Conservation (phyloP, 2,888 invertebrate genomes). For the Opisthograptis luteolata region DNA sequence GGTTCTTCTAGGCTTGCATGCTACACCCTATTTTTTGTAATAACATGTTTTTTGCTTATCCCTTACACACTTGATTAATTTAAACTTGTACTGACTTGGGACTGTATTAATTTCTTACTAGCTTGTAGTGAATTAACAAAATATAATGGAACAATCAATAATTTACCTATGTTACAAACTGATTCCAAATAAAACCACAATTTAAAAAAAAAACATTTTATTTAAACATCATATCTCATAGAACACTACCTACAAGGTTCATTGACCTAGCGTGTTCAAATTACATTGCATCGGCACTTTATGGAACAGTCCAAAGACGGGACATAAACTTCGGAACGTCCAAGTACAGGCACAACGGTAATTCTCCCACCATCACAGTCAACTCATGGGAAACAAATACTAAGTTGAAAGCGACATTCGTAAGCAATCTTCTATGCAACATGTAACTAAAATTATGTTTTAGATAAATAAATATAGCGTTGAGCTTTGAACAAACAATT, state of each 20-base stretch:
- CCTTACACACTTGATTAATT: too few relatives aligned
- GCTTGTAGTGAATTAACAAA: too few relatives aligned
- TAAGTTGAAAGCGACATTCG: conserved; percentile 52
- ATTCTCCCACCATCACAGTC: conserved; percentile 41
- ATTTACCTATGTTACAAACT: conserved; percentile 1
- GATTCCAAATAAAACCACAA: conserved; percentile 38
- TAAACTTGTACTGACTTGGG: too few relatives aligned
- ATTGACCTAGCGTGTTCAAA: conserved; percentile 28
- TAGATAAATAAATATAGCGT: conserved; percentile 48
- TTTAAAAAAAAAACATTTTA: conserved; percentile 51
- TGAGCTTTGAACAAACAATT: conserved; percentile 47
- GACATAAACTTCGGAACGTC: conserved; percentile 29
- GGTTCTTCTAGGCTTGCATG: too few relatives aligned
- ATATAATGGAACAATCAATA: too few relatives aligned
- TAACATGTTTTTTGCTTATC: too few relatives aligned
- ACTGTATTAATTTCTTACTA: too few relatives aligned
- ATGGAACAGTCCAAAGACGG: conserved; percentile 29
- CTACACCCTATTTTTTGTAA: too few relatives aligned
- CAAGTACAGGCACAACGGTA: conserved; percentile 1
- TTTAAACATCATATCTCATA: conserved; percentile 45
- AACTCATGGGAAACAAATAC: conserved; percentile 76
- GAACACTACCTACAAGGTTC: conserved; percentile 39
- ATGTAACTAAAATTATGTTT: conserved; percentile 39
- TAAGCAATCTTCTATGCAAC: conserved; percentile 50
- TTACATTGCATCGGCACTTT: conserved; percentile 16